Conservation (phyloP, 2,888 invertebrate species). For the Dicranocentrus wangi region DNA sequence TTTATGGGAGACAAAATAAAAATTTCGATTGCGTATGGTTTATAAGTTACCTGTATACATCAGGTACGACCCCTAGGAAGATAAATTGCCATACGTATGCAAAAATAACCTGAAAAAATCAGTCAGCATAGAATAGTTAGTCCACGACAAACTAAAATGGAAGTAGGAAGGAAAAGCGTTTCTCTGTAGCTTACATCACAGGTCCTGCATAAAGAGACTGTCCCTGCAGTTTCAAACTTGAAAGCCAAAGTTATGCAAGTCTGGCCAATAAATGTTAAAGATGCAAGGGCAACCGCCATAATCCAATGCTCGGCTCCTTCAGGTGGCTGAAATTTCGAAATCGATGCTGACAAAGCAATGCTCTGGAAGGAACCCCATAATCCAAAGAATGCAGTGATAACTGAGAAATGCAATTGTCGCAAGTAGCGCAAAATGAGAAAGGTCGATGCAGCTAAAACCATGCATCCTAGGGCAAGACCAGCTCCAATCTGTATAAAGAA, state of each 20-base stretch:
- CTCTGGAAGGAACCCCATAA: slow-evolving; percentile 68
- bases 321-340: slow-evolving; percentile 61
- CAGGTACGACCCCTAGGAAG: slow-evolving; percentile 65
- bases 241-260: slow-evolving; percentile 89
- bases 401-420: slow-evolving; percentile 90
- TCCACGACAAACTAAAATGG: no score
- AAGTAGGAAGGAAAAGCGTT: no score
- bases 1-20: no score
- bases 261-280: slow-evolving; percentile 91
- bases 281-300: slow-evolving; percentile 77
- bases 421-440: slow-evolving; percentile 88
- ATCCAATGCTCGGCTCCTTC: slow-evolving; percentile 59
- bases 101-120: slow-evolving; percentile 42
- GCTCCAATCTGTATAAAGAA: slow-evolving; percentile 67
- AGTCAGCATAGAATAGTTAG: no score
- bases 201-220: slow-evolving; percentile 85
- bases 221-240: slow-evolving; percentile 92
- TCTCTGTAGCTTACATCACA: slow-evolving; percentile 60
- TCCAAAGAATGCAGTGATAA: slow-evolving; percentile 82
- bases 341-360: slow-evolving; percentile 43
- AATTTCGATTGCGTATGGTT: no score
- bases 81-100: slow-evolving; percentile 70
- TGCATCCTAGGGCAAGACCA: slow-evolving; percentile 66
- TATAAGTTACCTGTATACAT: slow-evolving; percentile 62
- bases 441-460: slow-evolving; percentile 61